Evolutionary conservation across 2,797 vertebrate species (phyloP).

Genomic region (Triplophysa bombifrons): DNA sequence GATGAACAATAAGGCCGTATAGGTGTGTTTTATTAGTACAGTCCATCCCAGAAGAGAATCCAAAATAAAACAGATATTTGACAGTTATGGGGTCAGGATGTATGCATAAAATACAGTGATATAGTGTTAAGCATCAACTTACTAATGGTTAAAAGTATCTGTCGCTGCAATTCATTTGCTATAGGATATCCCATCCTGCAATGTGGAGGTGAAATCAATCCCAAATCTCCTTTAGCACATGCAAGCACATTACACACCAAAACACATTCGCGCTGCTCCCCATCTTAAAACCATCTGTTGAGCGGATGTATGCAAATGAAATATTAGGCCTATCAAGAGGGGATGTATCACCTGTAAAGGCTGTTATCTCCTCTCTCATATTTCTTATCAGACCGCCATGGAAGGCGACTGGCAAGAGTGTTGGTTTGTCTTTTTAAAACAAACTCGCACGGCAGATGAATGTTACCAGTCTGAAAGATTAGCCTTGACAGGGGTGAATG

Average conservation of each 20-base stretch:
- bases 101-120: background rate
- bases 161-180: background rate
- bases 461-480: constrained; percentile 71
- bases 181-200: background rate
- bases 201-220: constrained; percentile 16
- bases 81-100: background rate
- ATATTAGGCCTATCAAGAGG: constrained; percentile 55
- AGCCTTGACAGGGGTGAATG: constrained; percentile 65
- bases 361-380: constrained; percentile 53
- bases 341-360: constrained; percentile 46
- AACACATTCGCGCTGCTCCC: constrained; percentile 24
- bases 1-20: background rate
- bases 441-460: constrained; percentile 73
- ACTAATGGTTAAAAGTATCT: background rate
- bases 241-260: constrained; percentile 7
- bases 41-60: background rate
- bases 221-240: constrained; percentile 16
- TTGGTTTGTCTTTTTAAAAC: constrained; percentile 75
- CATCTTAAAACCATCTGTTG: constrained; percentile 46
- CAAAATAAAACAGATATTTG: background rate
- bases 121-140: background rate
- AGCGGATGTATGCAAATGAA: constrained; percentile 54
- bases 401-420: constrained; percentile 62
- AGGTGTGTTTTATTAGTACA: background rate
- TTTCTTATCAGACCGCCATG: constrained; percentile 65